Evolutionary conservation across 2,888 invertebrate genomes (phyloP).

Genomic region (Lithophane ornitopus): DNA sequence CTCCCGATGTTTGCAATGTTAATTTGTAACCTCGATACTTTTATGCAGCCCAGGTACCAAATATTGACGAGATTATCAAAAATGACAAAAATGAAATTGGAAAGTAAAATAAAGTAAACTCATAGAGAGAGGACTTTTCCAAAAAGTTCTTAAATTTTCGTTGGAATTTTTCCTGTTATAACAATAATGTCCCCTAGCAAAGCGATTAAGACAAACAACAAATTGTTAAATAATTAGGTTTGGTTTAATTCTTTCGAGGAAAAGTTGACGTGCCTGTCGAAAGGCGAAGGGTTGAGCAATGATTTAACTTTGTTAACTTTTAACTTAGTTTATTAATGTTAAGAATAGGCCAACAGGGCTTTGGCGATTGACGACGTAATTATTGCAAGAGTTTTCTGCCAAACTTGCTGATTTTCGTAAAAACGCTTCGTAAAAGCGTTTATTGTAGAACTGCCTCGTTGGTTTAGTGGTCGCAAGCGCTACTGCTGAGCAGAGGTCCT

Average conservation of each 20-base stretch:
- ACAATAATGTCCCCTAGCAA: constrained; percentile 7
- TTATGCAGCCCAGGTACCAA: constrained; percentile 53
- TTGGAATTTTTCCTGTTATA: constrained; percentile 11
- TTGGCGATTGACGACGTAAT: not conserved
- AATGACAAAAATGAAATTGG: not conserved
- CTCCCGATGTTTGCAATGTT: constrained; percentile 9
- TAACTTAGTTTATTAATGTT: constrained; percentile 33
- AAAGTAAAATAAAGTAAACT: not conserved
- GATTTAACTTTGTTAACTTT: constrained; percentile 16
- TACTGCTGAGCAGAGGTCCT: too few species aligned
- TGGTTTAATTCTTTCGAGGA: constrained; percentile 15
- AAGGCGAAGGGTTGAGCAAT: constrained; percentile 17
- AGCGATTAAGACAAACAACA: constrained; percentile 8
- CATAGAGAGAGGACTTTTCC: not conserved
- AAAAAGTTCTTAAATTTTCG: not conserved
- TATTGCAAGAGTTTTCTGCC: not conserved
- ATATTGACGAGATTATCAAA: not conserved
- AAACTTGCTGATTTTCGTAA: not conserved
- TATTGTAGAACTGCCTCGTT: not conserved
- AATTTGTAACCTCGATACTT: constrained; percentile 29
- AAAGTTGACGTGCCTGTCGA: constrained; percentile 8
- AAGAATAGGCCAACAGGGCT: not conserved
- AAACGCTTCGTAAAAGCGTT: too few species aligned
- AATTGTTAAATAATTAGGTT: constrained; percentile 42
- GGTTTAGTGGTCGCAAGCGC: not conserved